Base-by-base conservation (phyloP, 2,888 invertebrate genomes). In the Xestia ashworthii region DNA sequence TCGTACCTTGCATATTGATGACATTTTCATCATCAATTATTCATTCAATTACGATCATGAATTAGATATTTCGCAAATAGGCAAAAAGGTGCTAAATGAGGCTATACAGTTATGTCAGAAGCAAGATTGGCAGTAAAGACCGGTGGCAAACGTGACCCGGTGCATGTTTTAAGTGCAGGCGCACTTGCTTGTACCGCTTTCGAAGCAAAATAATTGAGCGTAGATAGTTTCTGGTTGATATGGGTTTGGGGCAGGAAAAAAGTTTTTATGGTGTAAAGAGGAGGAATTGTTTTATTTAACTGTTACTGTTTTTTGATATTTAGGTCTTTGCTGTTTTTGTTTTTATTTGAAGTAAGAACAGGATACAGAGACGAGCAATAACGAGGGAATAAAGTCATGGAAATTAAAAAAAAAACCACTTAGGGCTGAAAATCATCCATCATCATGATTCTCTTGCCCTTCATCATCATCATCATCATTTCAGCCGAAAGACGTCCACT, bases 91-190 rank as follows among this genome's bases (percentile, higher is more conserved):
- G 19, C 41, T 55, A n/a, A 53, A 60, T n/a, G 25, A 65, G 48
- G n/a, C 19, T 50, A 5, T 11, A 38, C 55, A 64, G 62, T 67
- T 77, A 64, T 55, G 44, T 53, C 62, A 83, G 25, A 66, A 76
- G 14, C 38, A 50, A 65, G 53, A 46, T 66, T 71, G 69, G 68
- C 44, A 44, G 16, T 41, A 72, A 66, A 60, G 48, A 25, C 74
- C 48, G 68, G 71, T 71, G 74, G 85, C 53, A 78, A 81, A 87
- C 87, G 87, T 87, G 89, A 87, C 83, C 41, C 50, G 11, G 64
- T 58, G 53, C 89, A 88, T 88, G 89, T 79, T 73, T 60, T 67
- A 38, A 41, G 60, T 71, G 67, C 85, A 78, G 83, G 81, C 76
- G 78, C 67, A 74, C 38, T 66, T 32, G 60, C 6, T 32, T 14